Conservation (phyloP, 2,113 vertebrate species). For the Leucosticte australis region DNA sequence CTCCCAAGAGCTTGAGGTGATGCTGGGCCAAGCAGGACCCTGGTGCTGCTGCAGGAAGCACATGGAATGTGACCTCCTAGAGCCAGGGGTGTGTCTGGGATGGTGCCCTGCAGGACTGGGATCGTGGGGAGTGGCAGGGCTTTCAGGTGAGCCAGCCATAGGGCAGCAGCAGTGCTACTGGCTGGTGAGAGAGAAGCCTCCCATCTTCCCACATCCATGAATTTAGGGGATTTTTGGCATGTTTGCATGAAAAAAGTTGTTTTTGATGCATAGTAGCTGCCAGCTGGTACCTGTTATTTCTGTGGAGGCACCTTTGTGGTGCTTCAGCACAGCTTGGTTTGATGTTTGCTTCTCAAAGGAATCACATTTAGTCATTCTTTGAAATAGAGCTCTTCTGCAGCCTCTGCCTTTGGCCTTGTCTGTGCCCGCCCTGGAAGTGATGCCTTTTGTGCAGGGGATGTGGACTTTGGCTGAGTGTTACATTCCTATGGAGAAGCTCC, state of each 20-base stretch:
- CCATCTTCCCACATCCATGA: not conserved
- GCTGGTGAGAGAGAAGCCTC: not conserved
- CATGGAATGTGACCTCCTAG: not conserved
- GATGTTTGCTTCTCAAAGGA: not conserved
- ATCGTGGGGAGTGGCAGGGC: fast-evolving
- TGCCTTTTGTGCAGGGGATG: not conserved
- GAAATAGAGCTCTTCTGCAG: fast-evolving
- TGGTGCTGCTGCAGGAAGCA: not conserved
- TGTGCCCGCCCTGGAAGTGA: not conserved
- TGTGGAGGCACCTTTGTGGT: not conserved
- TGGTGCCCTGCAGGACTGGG: not conserved
- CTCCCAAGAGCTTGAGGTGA: not conserved
- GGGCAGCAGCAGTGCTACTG: not conserved
- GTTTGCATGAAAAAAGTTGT: not conserved
- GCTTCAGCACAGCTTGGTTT: fast-evolving
- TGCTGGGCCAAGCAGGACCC: not conserved
- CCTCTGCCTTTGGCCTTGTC: not conserved
- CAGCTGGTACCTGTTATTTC: not conserved
- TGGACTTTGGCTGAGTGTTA: not conserved
- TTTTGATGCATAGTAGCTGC: not conserved
- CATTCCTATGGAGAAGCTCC: not conserved
- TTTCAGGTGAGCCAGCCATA: not conserved
- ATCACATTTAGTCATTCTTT: not conserved
- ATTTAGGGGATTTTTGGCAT: not conserved
- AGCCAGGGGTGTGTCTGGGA: not conserved